These are phyloP conservation scores for Meliscaeva auricollis DNA, from an alignment of 2,888 invertebrate genomes.

Conservation along the genomic window DNA sequence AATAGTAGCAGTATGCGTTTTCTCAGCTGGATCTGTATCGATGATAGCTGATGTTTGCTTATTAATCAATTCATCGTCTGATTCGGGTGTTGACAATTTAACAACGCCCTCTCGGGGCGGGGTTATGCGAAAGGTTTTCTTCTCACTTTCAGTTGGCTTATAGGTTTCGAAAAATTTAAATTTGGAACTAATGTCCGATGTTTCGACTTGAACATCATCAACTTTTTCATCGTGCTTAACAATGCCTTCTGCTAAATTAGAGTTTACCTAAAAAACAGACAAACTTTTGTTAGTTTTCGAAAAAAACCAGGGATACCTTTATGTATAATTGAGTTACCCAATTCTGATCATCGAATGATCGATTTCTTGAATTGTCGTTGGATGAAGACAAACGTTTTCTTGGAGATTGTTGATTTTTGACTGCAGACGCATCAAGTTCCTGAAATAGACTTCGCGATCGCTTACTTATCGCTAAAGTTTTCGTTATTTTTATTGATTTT, in stretches of 20 bases:
- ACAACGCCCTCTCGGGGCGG: constrained; percentile 93
- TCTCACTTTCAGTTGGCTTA: constrained; percentile 87
- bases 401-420: constrained; percentile 66
- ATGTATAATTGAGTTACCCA: background rate
- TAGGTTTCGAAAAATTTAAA: constrained; percentile 97
- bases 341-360: constrained; percentile 39
- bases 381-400: constrained; percentile 51
- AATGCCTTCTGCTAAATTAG: constrained; percentile 86
- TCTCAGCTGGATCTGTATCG: constrained; percentile 82
- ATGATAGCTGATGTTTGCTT: constrained; percentile 29
- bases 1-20: constrained; percentile 90
- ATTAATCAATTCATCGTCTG: constrained; percentile 89
- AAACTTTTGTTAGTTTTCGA: too few relatives aligned
- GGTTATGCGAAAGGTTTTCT: constrained; percentile 92
- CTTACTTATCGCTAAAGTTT: constrained; percentile 90
- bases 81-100: constrained; percentile 84
- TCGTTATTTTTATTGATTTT: background rate
- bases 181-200: constrained; percentile 92
- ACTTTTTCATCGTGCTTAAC: constrained; percentile 89
- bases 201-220: constrained; percentile 92
- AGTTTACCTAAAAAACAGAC: constrained; percentile 49
- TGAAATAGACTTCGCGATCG: constrained; percentile 94
- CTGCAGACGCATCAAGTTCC: constrained; percentile 90
- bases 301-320: too few relatives aligned
- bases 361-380: constrained; percentile 72